These are phyloP conservation scores for Eilema griseolum DNA, from an alignment of 2,888 invertebrate genomes.

Conservation along the genomic window DNA sequence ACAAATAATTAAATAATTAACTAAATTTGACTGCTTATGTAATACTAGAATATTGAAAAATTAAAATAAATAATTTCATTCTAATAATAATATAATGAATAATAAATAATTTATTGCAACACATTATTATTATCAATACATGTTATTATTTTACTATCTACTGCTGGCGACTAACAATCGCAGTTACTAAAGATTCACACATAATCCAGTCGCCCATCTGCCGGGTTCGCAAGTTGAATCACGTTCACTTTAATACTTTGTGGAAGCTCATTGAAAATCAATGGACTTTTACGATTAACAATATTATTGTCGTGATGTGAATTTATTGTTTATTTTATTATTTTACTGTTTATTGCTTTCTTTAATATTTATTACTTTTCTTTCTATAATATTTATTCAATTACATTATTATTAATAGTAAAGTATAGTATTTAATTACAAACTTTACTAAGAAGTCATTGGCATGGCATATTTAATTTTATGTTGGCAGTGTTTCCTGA, in stretches of 20 bases:
- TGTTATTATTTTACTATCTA: not conserved
- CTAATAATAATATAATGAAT: not conserved
- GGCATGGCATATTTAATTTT: not conserved
- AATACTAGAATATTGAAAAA: not conserved
- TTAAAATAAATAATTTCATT: not conserved
- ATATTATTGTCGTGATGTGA: slow-evolving; percentile 36
- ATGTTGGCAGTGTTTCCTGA: not conserved
- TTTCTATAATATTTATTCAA: not conserved
- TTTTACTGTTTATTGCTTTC: slow-evolving; percentile 33
- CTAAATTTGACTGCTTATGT: not conserved
- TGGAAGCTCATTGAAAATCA: slow-evolving; percentile 66
- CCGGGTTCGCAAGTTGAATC: slow-evolving; percentile 38
- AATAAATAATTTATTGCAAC: not conserved
- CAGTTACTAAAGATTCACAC: slow-evolving; percentile 5
- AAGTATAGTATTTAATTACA: not conserved
- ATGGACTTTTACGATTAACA: slow-evolving; percentile 54
- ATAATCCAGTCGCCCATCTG: slow-evolving; percentile 44
- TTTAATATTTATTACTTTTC: too few relatives aligned
- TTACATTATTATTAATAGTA: not conserved
- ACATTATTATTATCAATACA: not conserved
- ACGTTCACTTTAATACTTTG: slow-evolving; percentile 53
- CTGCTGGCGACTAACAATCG: slow-evolving; percentile 22
- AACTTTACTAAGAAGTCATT: not conserved
- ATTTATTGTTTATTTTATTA: slow-evolving; percentile 38
- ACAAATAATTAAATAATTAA: not conserved